Base-by-base conservation (phyloP, 1,140 invertebrate species). In the Drosophila orosa region DNA sequence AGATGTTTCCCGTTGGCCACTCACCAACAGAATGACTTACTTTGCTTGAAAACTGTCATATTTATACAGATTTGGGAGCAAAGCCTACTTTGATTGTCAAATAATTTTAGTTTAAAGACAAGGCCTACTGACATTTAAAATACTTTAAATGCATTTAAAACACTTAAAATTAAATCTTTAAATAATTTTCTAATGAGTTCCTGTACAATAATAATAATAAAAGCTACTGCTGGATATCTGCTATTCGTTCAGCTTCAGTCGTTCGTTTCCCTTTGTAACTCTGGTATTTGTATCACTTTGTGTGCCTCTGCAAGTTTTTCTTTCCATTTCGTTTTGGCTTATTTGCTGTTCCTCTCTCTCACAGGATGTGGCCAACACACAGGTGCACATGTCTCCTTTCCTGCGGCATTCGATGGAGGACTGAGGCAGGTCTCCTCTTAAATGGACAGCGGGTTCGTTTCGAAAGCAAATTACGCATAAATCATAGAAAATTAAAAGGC, bases 401-500 rank as follows among this genome's bases (percentile, higher is more conserved):
- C 19, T 69, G 63, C 50, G 63, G 59, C 59, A 33, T 48, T 40
- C 8, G 3, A 6, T 3, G 0, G n/a, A 19, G 12, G n/a, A 19
- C 27, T 7, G 17, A 13, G 5, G n/a, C 13, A 39, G 27, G 66
- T 56, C 48, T n/a, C 50, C 19, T 52, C 66, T 86, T 74, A 68
- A 82, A 66, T 56, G 60, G 62, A 71, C 50, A 75, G 72, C 73
- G 44, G 37, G 29, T 33, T 45, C 57, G 40, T 35, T 24, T 63
- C 52, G 78, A 59, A 60, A 65, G 63, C 59, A 74, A 78, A 50
- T 72, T 75, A 76, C 80, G 80, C 82, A 86, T 86, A 86, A 86
- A 87, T 86, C 83, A 82, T 87, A 82, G 83, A 82, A 87, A 87
- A 86, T 86, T 82, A 86, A 86, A 87, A 69, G 54, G 33, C 52